A percentile compares a stretch with the other conserved stretches of the same genome.
Evolutionary conservation across 1,140 invertebrate species (phyloP).

Genomic region (Trichoplusia ni): DNA sequence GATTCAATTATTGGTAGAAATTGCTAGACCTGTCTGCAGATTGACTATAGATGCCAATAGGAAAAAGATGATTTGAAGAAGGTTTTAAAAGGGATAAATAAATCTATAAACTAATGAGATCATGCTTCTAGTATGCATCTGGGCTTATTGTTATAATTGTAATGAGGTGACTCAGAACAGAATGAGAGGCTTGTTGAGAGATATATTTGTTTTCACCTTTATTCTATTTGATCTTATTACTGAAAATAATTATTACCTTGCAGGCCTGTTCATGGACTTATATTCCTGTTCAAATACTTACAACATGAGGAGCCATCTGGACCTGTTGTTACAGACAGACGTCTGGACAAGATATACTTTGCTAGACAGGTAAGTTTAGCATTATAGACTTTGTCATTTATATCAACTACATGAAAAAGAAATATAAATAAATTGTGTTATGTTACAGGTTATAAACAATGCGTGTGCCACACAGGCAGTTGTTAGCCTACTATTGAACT

Average conservation of each 20-base stretch:
- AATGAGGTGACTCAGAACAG: too few relatives aligned
- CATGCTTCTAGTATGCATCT: too few relatives aligned
- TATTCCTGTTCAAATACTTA: conserved; percentile 99
- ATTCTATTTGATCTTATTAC: neutral
- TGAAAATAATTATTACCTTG: conserved; percentile 39
- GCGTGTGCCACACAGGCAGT: conserved; percentile 99
- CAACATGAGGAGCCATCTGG: conserved; percentile 93
- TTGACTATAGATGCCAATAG: too few relatives aligned
- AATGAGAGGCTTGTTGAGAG: too few relatives aligned
- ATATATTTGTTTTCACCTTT: too few relatives aligned
- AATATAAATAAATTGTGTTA: conserved; percentile 13
- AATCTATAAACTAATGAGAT: too few relatives aligned
- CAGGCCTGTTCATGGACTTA: conserved; percentile 98
- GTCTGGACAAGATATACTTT: conserved; percentile 97
- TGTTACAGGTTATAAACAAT: conserved; percentile 96
- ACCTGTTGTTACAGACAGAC: conserved; percentile 90
- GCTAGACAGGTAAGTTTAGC: conserved; percentile 92
- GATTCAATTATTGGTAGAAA: too few relatives aligned
- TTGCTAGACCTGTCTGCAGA: too few relatives aligned
- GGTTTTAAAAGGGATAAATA: too few relatives aligned
- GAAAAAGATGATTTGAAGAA: too few relatives aligned
- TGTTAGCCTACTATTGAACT: conserved; percentile 96
- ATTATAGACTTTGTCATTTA: neutral
- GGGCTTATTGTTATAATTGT: too few relatives aligned
- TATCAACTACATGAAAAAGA: neutral